phyloP scores from a whole-genome alignment of 2,797 vertebrate genomes.

The Poecile montanus region DNA sequence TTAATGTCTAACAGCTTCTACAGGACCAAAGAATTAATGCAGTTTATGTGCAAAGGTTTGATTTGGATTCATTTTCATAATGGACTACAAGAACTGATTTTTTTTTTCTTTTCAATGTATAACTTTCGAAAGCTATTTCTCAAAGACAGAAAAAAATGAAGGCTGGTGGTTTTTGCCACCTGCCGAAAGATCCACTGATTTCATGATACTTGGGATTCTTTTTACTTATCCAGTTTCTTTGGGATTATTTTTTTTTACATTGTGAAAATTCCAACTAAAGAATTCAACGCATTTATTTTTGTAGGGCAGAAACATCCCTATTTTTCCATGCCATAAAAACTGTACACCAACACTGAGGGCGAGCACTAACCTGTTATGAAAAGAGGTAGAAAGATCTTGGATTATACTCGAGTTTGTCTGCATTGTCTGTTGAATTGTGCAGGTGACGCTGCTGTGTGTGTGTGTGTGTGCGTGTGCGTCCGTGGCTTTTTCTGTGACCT shows the following conservation, averaged over 20 bases:
- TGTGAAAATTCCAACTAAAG: slow-evolving; percentile 78
- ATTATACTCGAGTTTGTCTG: slow-evolving; percentile 79
- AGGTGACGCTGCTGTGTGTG: slow-evolving; percentile 70
- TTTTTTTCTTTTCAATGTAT: neutral
- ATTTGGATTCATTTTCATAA: neutral
- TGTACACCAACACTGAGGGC: slow-evolving; percentile 84
- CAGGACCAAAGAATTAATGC: slow-evolving; percentile 18
- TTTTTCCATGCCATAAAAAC: slow-evolving; percentile 86
- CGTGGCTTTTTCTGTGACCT: slow-evolving; percentile 80
- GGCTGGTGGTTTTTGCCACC: slow-evolving; percentile 24
- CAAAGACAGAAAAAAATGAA: slow-evolving; percentile 71
- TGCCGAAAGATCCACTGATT: slow-evolving; percentile 57
- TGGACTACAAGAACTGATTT: neutral
- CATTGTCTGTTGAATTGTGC: slow-evolving; percentile 76
- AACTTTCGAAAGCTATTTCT: slow-evolving; percentile 77
- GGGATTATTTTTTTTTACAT: slow-evolving; percentile 61
- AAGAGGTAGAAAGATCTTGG: slow-evolving; percentile 84
- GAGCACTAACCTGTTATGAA: slow-evolving; percentile 85
- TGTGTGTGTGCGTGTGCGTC: slow-evolving; percentile 16
- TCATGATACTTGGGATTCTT: slow-evolving; percentile 63
- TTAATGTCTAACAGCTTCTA: neutral
- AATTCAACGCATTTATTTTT: slow-evolving; percentile 84
- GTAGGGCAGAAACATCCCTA: slow-evolving; percentile 84
- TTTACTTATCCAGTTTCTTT: slow-evolving; percentile 69
- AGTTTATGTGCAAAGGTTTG: neutral